These are phyloP conservation scores for Hippocampus guttulatus DNA, from an alignment of 2,113 vertebrate species.

Conservation along the genomic window DNA sequence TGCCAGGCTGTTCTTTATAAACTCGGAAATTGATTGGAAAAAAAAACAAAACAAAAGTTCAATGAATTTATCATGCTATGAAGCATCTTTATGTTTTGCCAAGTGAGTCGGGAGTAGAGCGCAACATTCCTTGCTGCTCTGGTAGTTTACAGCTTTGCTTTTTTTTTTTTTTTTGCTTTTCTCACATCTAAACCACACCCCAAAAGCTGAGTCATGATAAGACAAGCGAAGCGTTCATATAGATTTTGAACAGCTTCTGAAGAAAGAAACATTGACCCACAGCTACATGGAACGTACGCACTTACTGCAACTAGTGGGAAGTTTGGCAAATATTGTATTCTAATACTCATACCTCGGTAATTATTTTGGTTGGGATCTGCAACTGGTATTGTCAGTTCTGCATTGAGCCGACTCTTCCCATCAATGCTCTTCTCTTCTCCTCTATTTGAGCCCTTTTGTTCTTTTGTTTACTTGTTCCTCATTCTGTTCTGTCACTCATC, in stretches of 20 bases:
- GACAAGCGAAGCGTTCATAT: background rate
- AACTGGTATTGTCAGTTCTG: background rate
- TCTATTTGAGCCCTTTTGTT: constrained; percentile 7
- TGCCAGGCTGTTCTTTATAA: background rate
- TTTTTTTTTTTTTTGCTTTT: background rate
- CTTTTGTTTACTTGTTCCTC: constrained; percentile 19
- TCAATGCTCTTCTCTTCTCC: constrained; percentile 4
- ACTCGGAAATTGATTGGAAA: too few species aligned
- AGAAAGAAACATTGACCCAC: background rate
- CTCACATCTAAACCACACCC: background rate
- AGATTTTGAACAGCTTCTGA: background rate
- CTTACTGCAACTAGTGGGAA: background rate
- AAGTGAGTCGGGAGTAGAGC: background rate
- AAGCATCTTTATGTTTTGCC: background rate
- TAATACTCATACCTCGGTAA: background rate
- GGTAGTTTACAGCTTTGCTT: too few species aligned
- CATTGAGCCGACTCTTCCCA: constrained; percentile 3
- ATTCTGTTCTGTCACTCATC: constrained; percentile 3
- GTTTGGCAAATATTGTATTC: background rate
- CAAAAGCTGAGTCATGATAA: background rate
- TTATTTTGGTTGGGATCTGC: background rate
- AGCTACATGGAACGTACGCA: background rate
- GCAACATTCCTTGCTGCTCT: background rate
- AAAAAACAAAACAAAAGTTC: background rate
- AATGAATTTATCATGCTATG: background rate